phyloP scores from a whole-genome alignment of 2,888 invertebrate genomes.

The Sialis lutaria region DNA sequence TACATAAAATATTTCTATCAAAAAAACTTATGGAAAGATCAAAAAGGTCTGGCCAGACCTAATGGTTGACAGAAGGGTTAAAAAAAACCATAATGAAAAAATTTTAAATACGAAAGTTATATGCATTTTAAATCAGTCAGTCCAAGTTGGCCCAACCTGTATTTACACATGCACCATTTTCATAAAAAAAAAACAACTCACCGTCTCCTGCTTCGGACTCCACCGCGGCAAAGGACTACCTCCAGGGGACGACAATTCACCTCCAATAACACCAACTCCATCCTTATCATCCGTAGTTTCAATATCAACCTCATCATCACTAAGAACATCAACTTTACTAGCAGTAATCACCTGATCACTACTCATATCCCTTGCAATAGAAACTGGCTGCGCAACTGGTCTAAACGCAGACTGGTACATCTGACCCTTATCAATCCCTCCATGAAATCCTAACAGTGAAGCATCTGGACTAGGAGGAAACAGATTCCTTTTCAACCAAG shows the following conservation, averaged over 20 bases:
- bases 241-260: background rate
- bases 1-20: no score
- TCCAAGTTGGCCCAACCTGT: no score
- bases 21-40: no score
- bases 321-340: slow-evolving; percentile 28
- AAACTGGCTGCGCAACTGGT: slow-evolving; percentile 27
- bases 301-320: slow-evolving; percentile 73
- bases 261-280: slow-evolving; percentile 13
- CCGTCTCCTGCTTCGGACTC: slow-evolving; percentile 33
- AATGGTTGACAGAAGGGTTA: no score
- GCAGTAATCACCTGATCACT: background rate
- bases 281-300: slow-evolving; percentile 69
- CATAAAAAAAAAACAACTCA: slow-evolving; percentile 16
- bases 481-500: slow-evolving; percentile 44
- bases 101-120: no score
- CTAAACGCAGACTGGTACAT: slow-evolving; percentile 39
- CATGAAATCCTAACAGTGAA: slow-evolving; percentile 23
- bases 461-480: slow-evolving; percentile 28
- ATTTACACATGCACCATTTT: no score
- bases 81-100: no score
- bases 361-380: slow-evolving; percentile 11
- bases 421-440: slow-evolving; percentile 11
- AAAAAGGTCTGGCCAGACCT: no score
- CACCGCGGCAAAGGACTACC: slow-evolving; percentile 18
- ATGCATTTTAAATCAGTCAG: no score